Conservation (phyloP, 2,888 invertebrate genomes). For the Biston stratarius region DNA sequence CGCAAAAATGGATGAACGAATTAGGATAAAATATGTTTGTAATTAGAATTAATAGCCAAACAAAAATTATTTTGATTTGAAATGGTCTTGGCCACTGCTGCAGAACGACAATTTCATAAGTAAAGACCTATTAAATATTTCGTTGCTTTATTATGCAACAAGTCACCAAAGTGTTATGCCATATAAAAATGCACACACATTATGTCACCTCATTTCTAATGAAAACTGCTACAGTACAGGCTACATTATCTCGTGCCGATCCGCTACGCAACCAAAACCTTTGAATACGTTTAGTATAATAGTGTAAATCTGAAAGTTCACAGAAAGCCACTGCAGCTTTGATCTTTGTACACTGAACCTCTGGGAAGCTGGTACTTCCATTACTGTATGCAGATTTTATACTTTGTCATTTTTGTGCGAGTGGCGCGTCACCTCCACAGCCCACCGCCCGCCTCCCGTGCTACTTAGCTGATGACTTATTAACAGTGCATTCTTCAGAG, state of each 20-base stretch:
- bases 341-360: constrained; percentile 72
- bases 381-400: constrained; percentile 84
- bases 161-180: background rate
- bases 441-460: constrained; percentile 54
- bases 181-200: background rate
- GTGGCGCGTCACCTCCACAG: constrained; percentile 52
- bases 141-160: no score
- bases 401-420: constrained; percentile 84
- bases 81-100: no score
- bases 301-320: constrained; percentile 52
- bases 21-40: no score
- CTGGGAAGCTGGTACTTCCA: constrained; percentile 77
- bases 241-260: constrained; percentile 15
- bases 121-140: no score
- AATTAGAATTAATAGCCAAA: no score
- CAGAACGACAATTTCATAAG: no score
- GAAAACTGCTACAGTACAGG: constrained; percentile 7
- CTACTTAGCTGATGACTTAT: constrained; percentile 87
- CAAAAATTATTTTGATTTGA: no score
- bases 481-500: constrained; percentile 85
- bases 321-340: constrained; percentile 70
- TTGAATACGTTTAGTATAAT: constrained; percentile 46
- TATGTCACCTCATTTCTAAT: constrained; percentile 8
- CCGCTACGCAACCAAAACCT: constrained; percentile 8
- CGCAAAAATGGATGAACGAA: no score